Evolutionary conservation across 2,113 vertebrate species (phyloP).

Genomic region (Pangasianodon gigas): DNA sequence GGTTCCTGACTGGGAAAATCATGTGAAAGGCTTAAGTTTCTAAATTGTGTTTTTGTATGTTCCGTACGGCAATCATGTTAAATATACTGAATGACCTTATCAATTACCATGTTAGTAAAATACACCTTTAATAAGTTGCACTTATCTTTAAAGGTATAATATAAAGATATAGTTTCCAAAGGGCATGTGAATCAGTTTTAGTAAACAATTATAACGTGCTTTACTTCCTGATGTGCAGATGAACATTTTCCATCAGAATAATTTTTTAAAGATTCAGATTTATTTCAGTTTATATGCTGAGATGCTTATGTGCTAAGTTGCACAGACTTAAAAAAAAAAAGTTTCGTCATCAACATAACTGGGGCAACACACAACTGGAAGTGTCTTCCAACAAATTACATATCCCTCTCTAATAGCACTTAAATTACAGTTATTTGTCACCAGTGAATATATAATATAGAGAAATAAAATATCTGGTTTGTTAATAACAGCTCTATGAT

Average conservation of each 20-base stretch:
- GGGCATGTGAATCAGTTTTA: background rate
- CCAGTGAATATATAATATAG: constrained; percentile 61
- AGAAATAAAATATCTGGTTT: constrained; percentile 60
- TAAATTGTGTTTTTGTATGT: background rate
- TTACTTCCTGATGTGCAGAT: background rate
- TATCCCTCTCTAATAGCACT: constrained; percentile 44
- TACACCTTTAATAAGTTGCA: background rate
- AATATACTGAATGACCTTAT: background rate
- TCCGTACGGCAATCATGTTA: too few relatives aligned
- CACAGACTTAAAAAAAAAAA: constrained; percentile 46
- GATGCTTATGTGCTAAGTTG: constrained; percentile 53
- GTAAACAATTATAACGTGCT: constrained; percentile 4
- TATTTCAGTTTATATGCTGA: background rate
- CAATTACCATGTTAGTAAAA: background rate
- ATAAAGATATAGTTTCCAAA: background rate
- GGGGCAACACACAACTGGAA: constrained; percentile 57
- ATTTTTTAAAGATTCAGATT: background rate
- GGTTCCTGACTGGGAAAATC: constrained; percentile 3
- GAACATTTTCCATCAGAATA: constrained; percentile 8
- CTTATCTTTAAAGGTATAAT: background rate
- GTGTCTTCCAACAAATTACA: constrained; percentile 65
- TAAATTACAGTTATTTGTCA: constrained; percentile 44
- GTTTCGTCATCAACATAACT: constrained; percentile 59
- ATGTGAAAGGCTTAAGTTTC: background rate
- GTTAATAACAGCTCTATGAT: constrained; percentile 5